Evolutionary conservation across 1,140 invertebrate species (phyloP), one percentile per base, ranked within the genome.

Genomic region (Saccostrea glomerata): DNA sequence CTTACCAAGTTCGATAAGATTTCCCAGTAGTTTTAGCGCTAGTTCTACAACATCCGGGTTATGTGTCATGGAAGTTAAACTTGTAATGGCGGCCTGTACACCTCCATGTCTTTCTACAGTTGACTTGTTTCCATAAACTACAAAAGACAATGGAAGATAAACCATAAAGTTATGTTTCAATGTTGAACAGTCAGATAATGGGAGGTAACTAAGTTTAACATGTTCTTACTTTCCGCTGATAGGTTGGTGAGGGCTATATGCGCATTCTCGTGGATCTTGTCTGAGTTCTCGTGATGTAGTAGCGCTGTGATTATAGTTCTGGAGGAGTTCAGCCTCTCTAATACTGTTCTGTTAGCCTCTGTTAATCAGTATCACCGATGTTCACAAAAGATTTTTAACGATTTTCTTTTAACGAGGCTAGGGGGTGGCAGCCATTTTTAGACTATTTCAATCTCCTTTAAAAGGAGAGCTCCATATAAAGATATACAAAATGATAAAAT

Each of bases 231-330:
- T 60, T 92, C 90, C 15, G 91, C 91, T n/a, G 92, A 91, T 12
- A 92, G 84, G 73, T 92, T 92, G 70, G 92, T 92, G 1, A 92
- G 82, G 0, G 92, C 91, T 82, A 92, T 89, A 63, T 90, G 92
- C 2, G 91, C 90, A 47, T 90, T 88, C 20, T 90, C 90, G 84
- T 92, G 92, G 30, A 92, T 89, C 25, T 91, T 90, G 2, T 86
- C 83, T 13, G 30, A 66, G n/a, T 70, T 86, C 17, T 92, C 90
- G 6, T 91, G 84, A 47, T 89, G 89, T 25, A 92, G 82, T 88
- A 92, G 91, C 56, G 92, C 92, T 12, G 90, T 82, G n/a, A 92
- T 87, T 0, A 92, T 86, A 6, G 87, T 90, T 25, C 89, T 90
- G 0, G 92, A 92, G 2, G 89, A 90, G 0, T 91, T 90, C 13